Evolutionary conservation across 2,888 invertebrate species (phyloP).

Genomic region (Chloromyia formosa): DNA sequence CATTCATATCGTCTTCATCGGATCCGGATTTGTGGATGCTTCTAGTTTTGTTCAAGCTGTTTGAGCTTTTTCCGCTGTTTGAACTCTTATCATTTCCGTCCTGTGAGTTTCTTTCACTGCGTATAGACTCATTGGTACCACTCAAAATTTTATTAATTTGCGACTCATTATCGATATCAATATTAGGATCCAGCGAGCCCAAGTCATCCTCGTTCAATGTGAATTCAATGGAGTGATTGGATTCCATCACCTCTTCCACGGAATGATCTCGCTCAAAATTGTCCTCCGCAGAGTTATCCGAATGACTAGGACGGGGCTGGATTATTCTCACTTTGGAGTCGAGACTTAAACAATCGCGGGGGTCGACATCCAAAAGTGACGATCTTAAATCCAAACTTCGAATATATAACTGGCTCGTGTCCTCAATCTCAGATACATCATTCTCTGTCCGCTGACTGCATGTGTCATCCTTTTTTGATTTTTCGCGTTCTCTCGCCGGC

Average conservation of each 20-base stretch:
- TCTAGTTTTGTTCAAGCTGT: not conserved
- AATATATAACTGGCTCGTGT: slow-evolving; percentile 51
- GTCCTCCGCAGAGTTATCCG: not conserved
- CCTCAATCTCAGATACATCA: slow-evolving; percentile 62
- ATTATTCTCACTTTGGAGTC: slow-evolving; percentile 39
- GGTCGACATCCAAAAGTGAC: slow-evolving; percentile 37
- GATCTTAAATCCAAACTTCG: slow-evolving; percentile 49
- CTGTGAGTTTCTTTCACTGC: slow-evolving; percentile 19
- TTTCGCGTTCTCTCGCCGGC: not conserved
- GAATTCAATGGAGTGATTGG: slow-evolving; percentile 60
- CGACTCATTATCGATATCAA: slow-evolving; percentile 54
- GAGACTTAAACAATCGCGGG: slow-evolving; percentile 46
- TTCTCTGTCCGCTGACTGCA: slow-evolving; percentile 61
- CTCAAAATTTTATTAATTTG: slow-evolving; percentile 53
- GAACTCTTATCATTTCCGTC: slow-evolving; percentile 27
- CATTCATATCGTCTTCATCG: slow-evolving; percentile 57
- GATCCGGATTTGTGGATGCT: slow-evolving; percentile 28
- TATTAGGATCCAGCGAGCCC: slow-evolving; percentile 53
- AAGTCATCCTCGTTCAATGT: slow-evolving; percentile 56
- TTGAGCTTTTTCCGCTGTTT: slow-evolving; percentile 15
- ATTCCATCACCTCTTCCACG: slow-evolving; percentile 59
- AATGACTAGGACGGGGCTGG: slow-evolving; percentile 17
- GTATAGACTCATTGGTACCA: slow-evolving; percentile 45
- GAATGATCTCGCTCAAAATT: slow-evolving; percentile 52
- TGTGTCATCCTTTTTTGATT: not conserved